These are phyloP conservation scores for Craterocephalus amniculus DNA, from an alignment of 2,797 vertebrate species.

Conservation along the genomic window DNA sequence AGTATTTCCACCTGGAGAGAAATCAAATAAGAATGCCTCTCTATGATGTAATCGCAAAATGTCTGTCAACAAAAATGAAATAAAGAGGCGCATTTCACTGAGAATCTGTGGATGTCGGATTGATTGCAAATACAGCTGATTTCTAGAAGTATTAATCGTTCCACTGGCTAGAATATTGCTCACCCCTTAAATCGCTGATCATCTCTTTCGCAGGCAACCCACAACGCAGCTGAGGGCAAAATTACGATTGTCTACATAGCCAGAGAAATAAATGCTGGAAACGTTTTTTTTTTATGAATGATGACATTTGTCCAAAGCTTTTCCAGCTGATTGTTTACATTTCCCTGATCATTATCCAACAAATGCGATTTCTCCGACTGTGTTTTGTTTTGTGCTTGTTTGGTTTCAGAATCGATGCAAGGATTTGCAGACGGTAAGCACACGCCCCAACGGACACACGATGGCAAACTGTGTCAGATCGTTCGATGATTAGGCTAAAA, in stretches of 20 bases:
- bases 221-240: slow-evolving; percentile 57
- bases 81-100: slow-evolving; percentile 24
- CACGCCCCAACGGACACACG: slow-evolving; percentile 41
- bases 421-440: slow-evolving; percentile 59
- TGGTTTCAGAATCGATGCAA: slow-evolving; percentile 63
- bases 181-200: slow-evolving; percentile 33
- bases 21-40: slow-evolving; percentile 61
- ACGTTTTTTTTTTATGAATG: slow-evolving; percentile 28
- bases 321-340: slow-evolving; percentile 68
- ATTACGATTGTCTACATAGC: slow-evolving; percentile 75
- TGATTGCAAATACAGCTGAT: slow-evolving; percentile 69
- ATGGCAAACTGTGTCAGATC: slow-evolving; percentile 32
- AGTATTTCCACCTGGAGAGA: slow-evolving; percentile 53
- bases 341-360: slow-evolving; percentile 73
- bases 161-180: slow-evolving; percentile 72
- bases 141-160: slow-evolving; percentile 38
- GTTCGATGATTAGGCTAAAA: slow-evolving; percentile 29
- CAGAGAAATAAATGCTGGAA: slow-evolving; percentile 56
- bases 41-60: slow-evolving; percentile 32
- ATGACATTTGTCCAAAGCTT: slow-evolving; percentile 45
- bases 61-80: slow-evolving; percentile 34
- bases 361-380: slow-evolving; percentile 52
- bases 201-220: slow-evolving; percentile 44
- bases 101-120: slow-evolving; percentile 44
- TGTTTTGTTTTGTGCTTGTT: slow-evolving; percentile 77